Evolutionary conservation across 2,113 vertebrate species (phyloP).

Genomic region (Neodon shergylaensis): DNA sequence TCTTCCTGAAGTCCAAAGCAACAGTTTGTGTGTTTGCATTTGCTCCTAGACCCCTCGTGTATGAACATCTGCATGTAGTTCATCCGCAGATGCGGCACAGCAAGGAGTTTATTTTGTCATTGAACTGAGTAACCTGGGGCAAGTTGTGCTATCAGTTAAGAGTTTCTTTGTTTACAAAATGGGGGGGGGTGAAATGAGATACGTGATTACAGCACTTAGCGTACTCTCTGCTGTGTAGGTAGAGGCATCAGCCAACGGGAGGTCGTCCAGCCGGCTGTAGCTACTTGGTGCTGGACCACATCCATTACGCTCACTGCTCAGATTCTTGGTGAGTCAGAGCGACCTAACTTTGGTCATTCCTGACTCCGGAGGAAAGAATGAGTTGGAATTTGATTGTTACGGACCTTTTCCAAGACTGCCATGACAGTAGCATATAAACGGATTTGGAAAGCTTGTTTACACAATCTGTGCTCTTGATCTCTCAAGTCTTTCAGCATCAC

Average conservation of each 20-base stretch:
- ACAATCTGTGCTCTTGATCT: not conserved
- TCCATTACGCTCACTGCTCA: not conserved
- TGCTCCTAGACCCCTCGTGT: not conserved
- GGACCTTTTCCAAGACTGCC: not conserved
- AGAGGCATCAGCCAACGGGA: no score
- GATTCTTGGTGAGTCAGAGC: not conserved
- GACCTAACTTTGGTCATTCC: not conserved
- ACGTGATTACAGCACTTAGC: accelerated
- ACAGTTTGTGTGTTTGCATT: conserved; percentile 31
- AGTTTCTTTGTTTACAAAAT: conserved; percentile 25
- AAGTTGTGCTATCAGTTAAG: not conserved
- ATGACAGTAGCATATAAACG: not conserved
- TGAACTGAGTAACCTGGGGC: not conserved
- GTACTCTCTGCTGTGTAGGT: not conserved
- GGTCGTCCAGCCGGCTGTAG: not conserved
- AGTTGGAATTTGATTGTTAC: not conserved
- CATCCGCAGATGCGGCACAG: not conserved
- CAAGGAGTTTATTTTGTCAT: not conserved
- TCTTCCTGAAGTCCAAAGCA: conserved; percentile 57
- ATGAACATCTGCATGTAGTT: conserved; percentile 23
- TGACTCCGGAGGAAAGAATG: not conserved
- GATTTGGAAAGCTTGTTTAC: not conserved
- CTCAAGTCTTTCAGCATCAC: not conserved
- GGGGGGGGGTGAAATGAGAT: not conserved
- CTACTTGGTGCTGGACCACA: accelerated